Evolutionary conservation across 2,113 vertebrate genomes (phyloP).

Genomic region (Brachyhypopomus occidentalis): DNA sequence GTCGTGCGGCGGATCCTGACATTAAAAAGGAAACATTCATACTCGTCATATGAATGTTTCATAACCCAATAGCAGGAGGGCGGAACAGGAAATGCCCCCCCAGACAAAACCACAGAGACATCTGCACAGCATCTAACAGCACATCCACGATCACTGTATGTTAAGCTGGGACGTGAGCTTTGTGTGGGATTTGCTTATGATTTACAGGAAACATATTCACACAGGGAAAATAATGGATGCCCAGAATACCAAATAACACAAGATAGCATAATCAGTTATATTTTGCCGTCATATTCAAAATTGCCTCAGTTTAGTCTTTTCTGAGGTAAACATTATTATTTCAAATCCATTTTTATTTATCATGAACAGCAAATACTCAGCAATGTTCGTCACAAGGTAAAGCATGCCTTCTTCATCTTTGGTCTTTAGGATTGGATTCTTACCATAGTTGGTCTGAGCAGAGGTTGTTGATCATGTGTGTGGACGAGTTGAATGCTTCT

Average conservation of each 20-base stretch:
- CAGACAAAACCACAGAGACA: not conserved
- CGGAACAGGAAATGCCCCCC: not conserved
- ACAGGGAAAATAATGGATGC: not conserved
- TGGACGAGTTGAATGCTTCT: slow-evolving; percentile 39
- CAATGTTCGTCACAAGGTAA: not conserved
- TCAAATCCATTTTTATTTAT: too few species aligned
- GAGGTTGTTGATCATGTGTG: slow-evolving; percentile 17
- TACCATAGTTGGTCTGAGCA: not conserved
- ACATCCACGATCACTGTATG: not conserved
- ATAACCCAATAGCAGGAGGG: not conserved
- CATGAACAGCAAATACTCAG: not conserved
- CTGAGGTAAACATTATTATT: too few species aligned
- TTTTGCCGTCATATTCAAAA: not conserved
- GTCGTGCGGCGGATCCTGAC: not conserved
- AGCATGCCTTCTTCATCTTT: not conserved
- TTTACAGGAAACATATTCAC: not conserved
- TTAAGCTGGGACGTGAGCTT: not conserved
- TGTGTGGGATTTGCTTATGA: not conserved
- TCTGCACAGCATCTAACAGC: slow-evolving; percentile 4
- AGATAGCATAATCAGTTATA: not conserved
- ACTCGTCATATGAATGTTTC: slow-evolving; percentile 1
- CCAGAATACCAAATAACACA: not conserved
- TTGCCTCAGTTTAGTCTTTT: not conserved
- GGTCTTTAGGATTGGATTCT: too few species aligned
- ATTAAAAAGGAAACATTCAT: slow-evolving; percentile 10